Conservation (phyloP, 2,888 invertebrate species). For the Sericinus montela region DNA sequence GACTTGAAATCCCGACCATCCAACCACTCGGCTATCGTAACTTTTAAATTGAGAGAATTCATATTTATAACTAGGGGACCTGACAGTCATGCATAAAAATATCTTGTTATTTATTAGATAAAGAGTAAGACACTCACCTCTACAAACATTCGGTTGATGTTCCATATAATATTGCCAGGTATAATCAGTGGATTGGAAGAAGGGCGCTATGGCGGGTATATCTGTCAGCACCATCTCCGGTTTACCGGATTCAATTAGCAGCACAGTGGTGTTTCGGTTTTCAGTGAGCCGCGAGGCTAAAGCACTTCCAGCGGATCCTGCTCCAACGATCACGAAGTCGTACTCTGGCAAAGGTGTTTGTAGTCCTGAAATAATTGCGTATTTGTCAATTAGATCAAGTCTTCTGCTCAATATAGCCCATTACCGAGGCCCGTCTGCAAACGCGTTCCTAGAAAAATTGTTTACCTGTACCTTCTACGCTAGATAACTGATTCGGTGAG, state of each 20-base stretch:
- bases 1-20: too few relatives aligned
- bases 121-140: slow-evolving; percentile 39
- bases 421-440: too few relatives aligned
- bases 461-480: too few relatives aligned
- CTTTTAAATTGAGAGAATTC: too few relatives aligned
- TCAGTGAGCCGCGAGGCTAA: slow-evolving; percentile 71
- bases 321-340: slow-evolving; percentile 76
- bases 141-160: slow-evolving; percentile 72
- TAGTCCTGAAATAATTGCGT: slow-evolving; percentile 40
- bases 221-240: slow-evolving; percentile 66
- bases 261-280: slow-evolving; percentile 58
- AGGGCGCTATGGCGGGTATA: slow-evolving; percentile 60
- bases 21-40: too few relatives aligned
- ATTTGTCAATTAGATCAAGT: too few relatives aligned
- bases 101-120: too few relatives aligned
- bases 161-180: slow-evolving; percentile 78
- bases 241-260: slow-evolving; percentile 71
- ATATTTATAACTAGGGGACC: too few relatives aligned
- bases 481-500: too few relatives aligned
- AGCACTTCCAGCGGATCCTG: slow-evolving; percentile 75
- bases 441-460: too few relatives aligned
- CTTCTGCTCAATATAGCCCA: too few relatives aligned
- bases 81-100: too few relatives aligned
- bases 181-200: slow-evolving; percentile 59
- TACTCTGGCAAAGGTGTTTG: slow-evolving; percentile 58